phyloP scores from a whole-genome alignment of 64 coral and sea anemone species.

The Trachythela sp. region DNA sequence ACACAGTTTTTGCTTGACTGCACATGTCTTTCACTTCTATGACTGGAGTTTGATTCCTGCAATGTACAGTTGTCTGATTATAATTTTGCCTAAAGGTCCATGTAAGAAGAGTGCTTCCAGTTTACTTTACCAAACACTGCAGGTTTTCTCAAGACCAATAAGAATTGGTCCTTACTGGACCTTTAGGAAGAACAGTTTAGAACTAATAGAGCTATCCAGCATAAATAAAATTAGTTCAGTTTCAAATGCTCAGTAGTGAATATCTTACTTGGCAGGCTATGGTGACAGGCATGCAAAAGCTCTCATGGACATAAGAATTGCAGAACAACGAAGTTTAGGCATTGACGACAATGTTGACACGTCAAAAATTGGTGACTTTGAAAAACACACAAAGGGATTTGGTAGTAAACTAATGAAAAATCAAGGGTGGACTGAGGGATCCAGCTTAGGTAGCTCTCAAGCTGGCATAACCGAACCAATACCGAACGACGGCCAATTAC shows the following conservation, averaged over 20 bases:
- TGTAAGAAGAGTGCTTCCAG: too few relatives aligned
- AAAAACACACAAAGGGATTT: constrained; percentile 80
- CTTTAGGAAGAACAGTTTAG: too few relatives aligned
- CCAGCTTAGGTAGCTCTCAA: constrained; percentile 62
- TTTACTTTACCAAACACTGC: too few relatives aligned
- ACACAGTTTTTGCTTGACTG: too few relatives aligned
- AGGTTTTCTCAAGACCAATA: too few relatives aligned
- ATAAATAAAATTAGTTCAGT: too few relatives aligned
- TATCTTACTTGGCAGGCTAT: constrained; percentile 39
- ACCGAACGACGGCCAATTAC: constrained; percentile 72
- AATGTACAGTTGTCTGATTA: too few relatives aligned
- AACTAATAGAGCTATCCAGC: too few relatives aligned
- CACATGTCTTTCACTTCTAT: too few relatives aligned
- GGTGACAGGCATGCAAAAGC: constrained; percentile 81
- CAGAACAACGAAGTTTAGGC: constrained; percentile 58
- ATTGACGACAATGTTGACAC: constrained; percentile 38
- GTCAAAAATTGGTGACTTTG: constrained; percentile 85
- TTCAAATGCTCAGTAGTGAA: not conserved
- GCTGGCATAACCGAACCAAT: constrained; percentile 73
- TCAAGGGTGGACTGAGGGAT: constrained; percentile 76
- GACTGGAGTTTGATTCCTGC: too few relatives aligned
- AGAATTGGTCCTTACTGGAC: too few relatives aligned
- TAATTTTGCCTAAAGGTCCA: too few relatives aligned
- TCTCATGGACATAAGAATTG: constrained; percentile 75
- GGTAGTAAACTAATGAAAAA: constrained; percentile 72